These are phyloP conservation scores for Zophobas atratus DNA, from an alignment of 1,140 invertebrate species.

Conservation along the genomic window DNA sequence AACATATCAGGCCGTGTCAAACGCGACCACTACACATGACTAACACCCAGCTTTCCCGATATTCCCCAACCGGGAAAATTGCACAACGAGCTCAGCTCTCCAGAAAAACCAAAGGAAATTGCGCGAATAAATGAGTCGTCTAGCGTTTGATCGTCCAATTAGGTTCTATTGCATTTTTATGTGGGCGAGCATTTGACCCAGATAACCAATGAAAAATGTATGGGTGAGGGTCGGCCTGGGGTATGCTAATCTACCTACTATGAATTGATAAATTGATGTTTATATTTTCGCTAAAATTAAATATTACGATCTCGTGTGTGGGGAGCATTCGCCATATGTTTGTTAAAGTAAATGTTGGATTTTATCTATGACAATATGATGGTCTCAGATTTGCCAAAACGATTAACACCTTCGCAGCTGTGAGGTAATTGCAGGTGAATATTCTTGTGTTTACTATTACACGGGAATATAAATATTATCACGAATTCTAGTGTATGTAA, in stretches of 20 bases:
- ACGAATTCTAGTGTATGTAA: neutral
- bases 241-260: no score
- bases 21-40: neutral
- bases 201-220: constrained; percentile 15
- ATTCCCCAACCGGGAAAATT: no score
- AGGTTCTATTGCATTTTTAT: constrained; percentile 28
- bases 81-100: neutral
- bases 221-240: neutral
- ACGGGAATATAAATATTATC: neutral
- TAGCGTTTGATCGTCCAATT: constrained; percentile 12
- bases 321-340: neutral
- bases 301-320: no score
- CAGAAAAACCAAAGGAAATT: neutral
- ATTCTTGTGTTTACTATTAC: neutral
- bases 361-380: neutral
- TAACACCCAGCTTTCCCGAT: no score
- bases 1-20: constrained; percentile 18
- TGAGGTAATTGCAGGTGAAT: neutral
- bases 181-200: constrained; percentile 27
- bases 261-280: no score
- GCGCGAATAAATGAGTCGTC: neutral
- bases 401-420: neutral
- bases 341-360: neutral
- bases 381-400: neutral
- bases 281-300: no score